phyloP scores from a whole-genome alignment of 2,797 vertebrate genomes.

The Notamacropus eugenii region DNA sequence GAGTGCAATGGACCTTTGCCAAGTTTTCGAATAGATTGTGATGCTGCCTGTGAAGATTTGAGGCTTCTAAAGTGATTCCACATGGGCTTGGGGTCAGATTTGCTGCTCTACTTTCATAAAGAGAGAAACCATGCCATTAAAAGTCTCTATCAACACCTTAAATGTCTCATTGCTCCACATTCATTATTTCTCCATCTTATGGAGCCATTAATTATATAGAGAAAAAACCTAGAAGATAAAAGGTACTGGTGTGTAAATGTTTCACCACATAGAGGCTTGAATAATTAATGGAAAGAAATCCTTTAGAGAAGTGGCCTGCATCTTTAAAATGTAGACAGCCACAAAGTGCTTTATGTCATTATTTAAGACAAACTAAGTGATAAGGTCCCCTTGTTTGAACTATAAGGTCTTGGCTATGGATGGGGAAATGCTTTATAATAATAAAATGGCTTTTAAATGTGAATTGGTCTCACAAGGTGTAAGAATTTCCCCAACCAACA shows the following conservation, averaged over 20 bases:
- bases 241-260: constrained; percentile 63
- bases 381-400: constrained; percentile 52
- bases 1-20: neutral
- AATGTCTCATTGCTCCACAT: constrained; percentile 53
- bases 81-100: constrained; percentile 20
- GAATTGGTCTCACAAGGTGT: constrained; percentile 67
- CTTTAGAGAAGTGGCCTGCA: constrained; percentile 52
- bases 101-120: constrained; percentile 54
- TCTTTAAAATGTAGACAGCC: constrained; percentile 70
- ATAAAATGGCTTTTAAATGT: constrained; percentile 68
- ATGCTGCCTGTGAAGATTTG: neutral
- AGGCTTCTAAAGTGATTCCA: constrained; percentile 18
- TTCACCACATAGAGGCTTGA: constrained; percentile 72
- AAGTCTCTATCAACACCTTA: constrained; percentile 54
- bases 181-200: constrained; percentile 23
- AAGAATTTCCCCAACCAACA: constrained; percentile 58
- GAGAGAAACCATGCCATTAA: constrained; percentile 48
- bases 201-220: constrained; percentile 63
- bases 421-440: constrained; percentile 68
- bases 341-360: constrained; percentile 68
- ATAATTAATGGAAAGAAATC: constrained; percentile 79
- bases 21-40: neutral
- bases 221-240: constrained; percentile 42
- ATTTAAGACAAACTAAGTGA: constrained; percentile 71
- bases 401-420: constrained; percentile 1